Base-by-base conservation (phyloP, 1,140 invertebrate genomes). In the Lethrus apterus region DNA sequence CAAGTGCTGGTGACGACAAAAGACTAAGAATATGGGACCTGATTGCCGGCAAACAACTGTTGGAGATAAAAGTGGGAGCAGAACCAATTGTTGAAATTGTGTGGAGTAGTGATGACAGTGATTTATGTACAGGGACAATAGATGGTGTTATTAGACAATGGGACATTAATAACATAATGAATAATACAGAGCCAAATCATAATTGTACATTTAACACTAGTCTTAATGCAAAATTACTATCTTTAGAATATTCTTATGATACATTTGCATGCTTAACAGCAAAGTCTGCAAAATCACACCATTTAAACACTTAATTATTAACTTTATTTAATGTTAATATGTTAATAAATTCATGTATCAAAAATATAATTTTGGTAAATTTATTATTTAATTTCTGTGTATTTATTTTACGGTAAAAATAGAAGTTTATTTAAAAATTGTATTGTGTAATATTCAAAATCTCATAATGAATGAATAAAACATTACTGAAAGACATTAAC, bases 1-100 rank as follows among this genome's bases (percentile, higher is more conserved):
- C 81, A 5, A 77, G 79, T 50, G 80, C 74, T 56, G 81, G 81
- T 32, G 81, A 83, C 54, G 82, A 84, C 58, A 70, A 75, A 52
- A 63, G 65, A 34, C 73, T 86, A 36, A 68, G 71, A 48, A 70
- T 86, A 43, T 87, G 83, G 83, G 83, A 86, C 62, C 64, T 87
- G 44, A 70, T 73, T 4, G 70, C 75, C 35, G 79, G 80, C 36
- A 66, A 69, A 42, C 54, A 79, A 35, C 45, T 81, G 9, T 74
- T 74, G 49, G 78, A 84, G 55, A 61, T 84, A 1, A 72, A 72
- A 57, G 78, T 78, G 31, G 76, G 78, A 52, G 68, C 71, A n/a
- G 72, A 77, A 46, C 74, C 73, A 10, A 64, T 83, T 3, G 73
- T 77, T 57, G 69, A 74, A 52, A 62, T 85, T 30, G 64, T 72